Base-by-base conservation (phyloP, 2,888 invertebrate genomes). In the Plagiodera versicolora region DNA sequence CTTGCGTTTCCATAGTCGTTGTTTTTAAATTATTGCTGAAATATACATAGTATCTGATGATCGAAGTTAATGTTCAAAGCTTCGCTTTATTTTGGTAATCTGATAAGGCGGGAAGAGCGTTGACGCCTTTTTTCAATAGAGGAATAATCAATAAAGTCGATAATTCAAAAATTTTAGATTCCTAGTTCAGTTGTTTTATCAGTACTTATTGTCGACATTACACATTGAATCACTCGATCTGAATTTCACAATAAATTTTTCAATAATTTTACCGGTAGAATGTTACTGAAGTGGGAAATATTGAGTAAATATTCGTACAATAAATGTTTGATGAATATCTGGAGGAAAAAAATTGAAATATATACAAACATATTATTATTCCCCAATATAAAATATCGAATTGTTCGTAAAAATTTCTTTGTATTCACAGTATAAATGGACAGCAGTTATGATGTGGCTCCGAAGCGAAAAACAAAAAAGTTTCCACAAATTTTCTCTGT, bases 391-490 rank as follows among this genome's bases (percentile, higher is more conserved):
- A n/a, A n/a, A n/a, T n/a, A n/a, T n/a, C n/a, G 10, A 32, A 39
- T 39, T 10, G 39, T 39, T 3, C n/a, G 24, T 24, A 10, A 30
- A 18, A 28, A 35, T 28, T 17, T 2, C 35, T 35, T 18, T 44
- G n/a, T 18, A 55, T 45, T 61, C 56, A n/a, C 45, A 60, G 65
- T 53, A 66, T 70, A 75, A 70, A 76, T 77, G 75, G 72, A 39
- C 39, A n/a, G 68, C 67, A 56, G 63, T 63, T 67, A 76, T 67
- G 61, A 88, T 88, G 88, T 87, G 87, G 85, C 81, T 88, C 77
- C 84, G 88, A 79, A 88, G 87, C 79, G 86, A 87, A 72, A 86
- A 86, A 75, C 83, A 85, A 75, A 85, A 84, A 70, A 82, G 83
- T 76, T 81, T 84, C 80, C 77, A 72, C 59, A 72, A 77, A 67